phyloP scores from a whole-genome alignment of 2,888 invertebrate species.

The Zhengitettix transpicula region DNA sequence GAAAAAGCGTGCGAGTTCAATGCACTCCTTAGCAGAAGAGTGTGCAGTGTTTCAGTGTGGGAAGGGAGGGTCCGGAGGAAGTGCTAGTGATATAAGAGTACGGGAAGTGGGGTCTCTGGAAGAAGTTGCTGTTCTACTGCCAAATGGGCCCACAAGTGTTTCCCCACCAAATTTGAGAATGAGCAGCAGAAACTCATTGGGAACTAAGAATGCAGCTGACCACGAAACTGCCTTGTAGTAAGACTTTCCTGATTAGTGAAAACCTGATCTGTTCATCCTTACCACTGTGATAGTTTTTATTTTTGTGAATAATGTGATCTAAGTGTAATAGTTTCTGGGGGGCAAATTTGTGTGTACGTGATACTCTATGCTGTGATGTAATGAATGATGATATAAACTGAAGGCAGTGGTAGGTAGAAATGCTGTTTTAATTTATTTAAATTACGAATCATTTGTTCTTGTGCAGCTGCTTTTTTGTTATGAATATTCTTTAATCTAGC shows the following conservation, averaged over 20 bases:
- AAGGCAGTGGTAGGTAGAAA: constrained; percentile 7
- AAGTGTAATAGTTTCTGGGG: no score
- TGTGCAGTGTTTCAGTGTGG: constrained; percentile 9
- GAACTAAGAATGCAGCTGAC: constrained; percentile 6
- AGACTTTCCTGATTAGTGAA: constrained; percentile 15
- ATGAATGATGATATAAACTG: no score
- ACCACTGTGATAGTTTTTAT: neutral
- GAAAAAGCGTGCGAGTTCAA: neutral
- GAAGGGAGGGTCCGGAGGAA: neutral
- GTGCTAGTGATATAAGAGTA: neutral
- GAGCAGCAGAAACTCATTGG: no score
- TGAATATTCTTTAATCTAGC: no score
- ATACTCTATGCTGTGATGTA: no score
- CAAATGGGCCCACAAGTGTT: no score
- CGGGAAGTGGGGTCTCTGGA: neutral
- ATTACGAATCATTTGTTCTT: neutral
- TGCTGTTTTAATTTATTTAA: constrained; percentile 25
- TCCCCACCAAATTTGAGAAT: no score
- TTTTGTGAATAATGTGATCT: no score
- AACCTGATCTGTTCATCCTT: neutral
- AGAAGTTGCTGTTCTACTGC: neutral
- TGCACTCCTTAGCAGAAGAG: neutral
- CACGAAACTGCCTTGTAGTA: constrained; percentile 28
- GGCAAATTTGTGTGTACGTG: no score
- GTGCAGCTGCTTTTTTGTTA: no score